Conservation (phyloP, 2,888 invertebrate genomes). For the Athrips mouffetella region DNA sequence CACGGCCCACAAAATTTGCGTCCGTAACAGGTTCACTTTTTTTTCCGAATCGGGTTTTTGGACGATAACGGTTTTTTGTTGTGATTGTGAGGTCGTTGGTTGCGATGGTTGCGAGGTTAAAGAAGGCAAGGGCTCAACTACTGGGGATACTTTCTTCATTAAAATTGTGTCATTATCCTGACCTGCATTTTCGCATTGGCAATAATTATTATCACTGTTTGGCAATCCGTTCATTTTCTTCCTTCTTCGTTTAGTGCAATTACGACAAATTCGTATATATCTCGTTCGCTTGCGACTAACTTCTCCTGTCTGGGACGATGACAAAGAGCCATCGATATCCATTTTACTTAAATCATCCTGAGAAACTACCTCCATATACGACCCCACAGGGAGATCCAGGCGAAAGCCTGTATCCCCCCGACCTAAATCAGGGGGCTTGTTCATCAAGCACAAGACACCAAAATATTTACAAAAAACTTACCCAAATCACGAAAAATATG, state of each 20-base stretch:
- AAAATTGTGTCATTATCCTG: neutral
- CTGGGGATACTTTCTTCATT: neutral
- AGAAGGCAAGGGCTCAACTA: too few species aligned
- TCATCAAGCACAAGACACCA: too few species aligned
- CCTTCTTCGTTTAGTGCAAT: neutral
- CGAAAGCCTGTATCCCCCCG: neutral
- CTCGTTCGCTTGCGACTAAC: neutral
- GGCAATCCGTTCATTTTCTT: neutral
- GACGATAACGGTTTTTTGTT: neutral
- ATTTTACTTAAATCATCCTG: neutral
- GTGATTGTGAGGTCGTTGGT: neutral
- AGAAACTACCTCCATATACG: constrained; percentile 4
- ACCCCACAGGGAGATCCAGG: constrained; percentile 12
- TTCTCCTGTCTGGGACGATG: neutral
- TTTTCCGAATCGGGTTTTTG: too few species aligned
- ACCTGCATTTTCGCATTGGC: neutral
- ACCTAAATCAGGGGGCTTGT: neutral
- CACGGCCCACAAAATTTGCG: neutral
- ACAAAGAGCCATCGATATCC: neutral
- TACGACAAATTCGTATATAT: neutral
- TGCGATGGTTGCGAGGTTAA: too few species aligned
- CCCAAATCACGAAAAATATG: too few species aligned
- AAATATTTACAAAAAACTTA: too few species aligned
- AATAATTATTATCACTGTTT: neutral
- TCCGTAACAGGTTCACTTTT: too few species aligned